phyloP scores from a whole-genome alignment of 64 coral and sea anemone genomes.

The Montipora capricornis region DNA sequence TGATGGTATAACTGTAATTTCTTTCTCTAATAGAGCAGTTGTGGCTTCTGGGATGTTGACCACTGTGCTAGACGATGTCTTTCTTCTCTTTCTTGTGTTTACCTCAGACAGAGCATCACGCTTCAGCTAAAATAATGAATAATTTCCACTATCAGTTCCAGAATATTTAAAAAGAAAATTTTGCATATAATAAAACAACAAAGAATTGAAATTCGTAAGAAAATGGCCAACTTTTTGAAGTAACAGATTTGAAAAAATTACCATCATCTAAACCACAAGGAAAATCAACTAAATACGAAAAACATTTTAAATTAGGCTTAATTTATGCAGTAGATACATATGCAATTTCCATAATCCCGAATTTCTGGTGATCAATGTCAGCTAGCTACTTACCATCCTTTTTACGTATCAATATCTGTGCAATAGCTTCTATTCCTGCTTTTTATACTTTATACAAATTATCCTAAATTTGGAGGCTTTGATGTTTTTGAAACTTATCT shows the following conservation, averaged over 20 bases:
- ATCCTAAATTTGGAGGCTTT: background rate
- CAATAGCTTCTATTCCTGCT: too few species aligned
- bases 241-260: background rate
- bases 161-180: too few species aligned
- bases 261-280: background rate
- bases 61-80: background rate
- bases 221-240: background rate
- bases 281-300: background rate
- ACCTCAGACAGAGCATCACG: constrained; percentile 13
- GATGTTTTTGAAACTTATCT: constrained; percentile 52
- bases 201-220: background rate
- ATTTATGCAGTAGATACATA: background rate
- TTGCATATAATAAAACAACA: background rate
- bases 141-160: background rate
- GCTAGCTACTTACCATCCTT: too few species aligned
- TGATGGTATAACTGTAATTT: background rate
- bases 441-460: too few species aligned
- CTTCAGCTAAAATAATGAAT: constrained; percentile 1
- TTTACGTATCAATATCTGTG: too few species aligned
- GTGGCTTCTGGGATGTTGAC: background rate
- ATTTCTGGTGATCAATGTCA: background rate
- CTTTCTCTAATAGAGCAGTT: background rate
- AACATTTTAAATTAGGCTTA: background rate
- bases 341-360: background rate
- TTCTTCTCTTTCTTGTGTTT: background rate